Percentiles rank a stretch among this genome's conserved stretches.
phyloP scores from a whole-genome alignment of 1,140 invertebrate genomes.

The Lordiphosa clarofinis region DNA sequence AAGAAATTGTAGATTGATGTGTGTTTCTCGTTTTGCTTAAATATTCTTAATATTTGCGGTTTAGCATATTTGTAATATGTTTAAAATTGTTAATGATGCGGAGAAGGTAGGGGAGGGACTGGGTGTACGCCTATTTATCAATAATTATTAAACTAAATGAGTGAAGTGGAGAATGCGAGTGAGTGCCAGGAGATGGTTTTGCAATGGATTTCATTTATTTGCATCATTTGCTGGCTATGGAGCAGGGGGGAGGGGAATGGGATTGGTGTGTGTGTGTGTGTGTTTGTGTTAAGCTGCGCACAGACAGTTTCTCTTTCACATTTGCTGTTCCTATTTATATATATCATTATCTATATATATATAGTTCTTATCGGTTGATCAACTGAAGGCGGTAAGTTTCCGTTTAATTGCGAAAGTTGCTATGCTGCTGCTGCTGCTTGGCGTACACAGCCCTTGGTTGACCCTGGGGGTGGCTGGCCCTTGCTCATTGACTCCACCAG shows the following conservation, averaged over 20 bases:
- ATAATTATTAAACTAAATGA: constrained; percentile 10
- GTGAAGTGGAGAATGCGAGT: neutral
- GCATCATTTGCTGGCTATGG: constrained; percentile 32
- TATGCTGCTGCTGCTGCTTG: constrained; percentile 27
- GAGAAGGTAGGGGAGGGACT: neutral
- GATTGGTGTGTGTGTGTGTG: constrained; percentile 22
- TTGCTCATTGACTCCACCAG: constrained; percentile 78
- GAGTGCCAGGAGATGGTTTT: constrained; percentile 19
- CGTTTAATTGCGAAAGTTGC: constrained; percentile 43
- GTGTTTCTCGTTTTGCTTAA: constrained; percentile 51
- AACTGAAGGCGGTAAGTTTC: constrained; percentile 13
- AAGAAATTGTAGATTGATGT: constrained; percentile 29
- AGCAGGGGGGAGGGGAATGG: constrained; percentile 12
- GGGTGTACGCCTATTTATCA: constrained; percentile 20
- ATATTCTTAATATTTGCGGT: constrained; percentile 50
- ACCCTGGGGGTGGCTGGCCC: constrained; percentile 42
- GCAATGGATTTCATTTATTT: constrained; percentile 50
- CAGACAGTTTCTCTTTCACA: constrained; percentile 74
- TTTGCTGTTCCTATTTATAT: constrained; percentile 59
- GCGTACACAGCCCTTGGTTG: constrained; percentile 32
- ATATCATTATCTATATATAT: constrained; percentile 42
- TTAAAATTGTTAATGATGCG: constrained; percentile 6
- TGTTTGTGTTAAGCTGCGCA: constrained; percentile 60
- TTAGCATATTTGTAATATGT: constrained; percentile 59
- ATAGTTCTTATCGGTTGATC: constrained; percentile 50